Percentiles rank a stretch among this genome's conserved stretches.
phyloP scores from a whole-genome alignment of 2,113 vertebrate species.

The Ornithorhynchus anatinus region DNA sequence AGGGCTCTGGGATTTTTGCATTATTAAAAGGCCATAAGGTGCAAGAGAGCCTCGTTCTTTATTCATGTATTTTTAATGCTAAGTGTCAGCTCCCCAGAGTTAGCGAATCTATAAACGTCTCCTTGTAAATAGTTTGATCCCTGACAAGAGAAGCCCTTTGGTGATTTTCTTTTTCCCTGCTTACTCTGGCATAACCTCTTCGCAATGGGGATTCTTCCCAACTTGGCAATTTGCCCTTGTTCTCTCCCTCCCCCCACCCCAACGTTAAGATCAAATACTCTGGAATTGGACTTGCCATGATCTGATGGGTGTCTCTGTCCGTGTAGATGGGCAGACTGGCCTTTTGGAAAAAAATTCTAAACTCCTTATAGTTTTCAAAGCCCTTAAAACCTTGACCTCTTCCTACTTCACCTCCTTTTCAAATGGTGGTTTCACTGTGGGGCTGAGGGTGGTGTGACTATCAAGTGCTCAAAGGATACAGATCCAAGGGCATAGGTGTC shows the following conservation, averaged over 20 bases:
- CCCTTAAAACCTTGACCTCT: too few species aligned
- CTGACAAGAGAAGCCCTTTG: slow-evolving; percentile 60
- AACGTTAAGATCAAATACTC: not conserved
- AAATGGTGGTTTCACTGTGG: too few species aligned
- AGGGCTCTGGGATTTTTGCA: slow-evolving; percentile 63
- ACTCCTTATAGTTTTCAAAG: too few species aligned
- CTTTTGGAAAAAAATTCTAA: too few species aligned
- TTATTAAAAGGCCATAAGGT: slow-evolving; percentile 69
- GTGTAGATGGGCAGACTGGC: too few species aligned
- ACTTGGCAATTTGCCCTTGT: slow-evolving; percentile 15
- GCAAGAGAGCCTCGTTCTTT: slow-evolving; percentile 54
- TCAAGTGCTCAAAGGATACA: too few species aligned
- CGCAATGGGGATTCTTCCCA: slow-evolving; percentile 12
- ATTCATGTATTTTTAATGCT: slow-evolving; percentile 73
- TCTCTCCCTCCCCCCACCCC: too few species aligned
- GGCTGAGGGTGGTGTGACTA: too few species aligned
- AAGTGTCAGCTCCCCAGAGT: slow-evolving; percentile 62
- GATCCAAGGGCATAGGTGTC: too few species aligned
- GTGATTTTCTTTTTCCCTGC: slow-evolving; percentile 61
- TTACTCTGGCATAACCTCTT: slow-evolving; percentile 55
- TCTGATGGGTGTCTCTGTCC: too few species aligned
- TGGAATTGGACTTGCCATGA: not conserved
- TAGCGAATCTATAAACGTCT: slow-evolving; percentile 65
- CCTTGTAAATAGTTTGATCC: slow-evolving; percentile 66
- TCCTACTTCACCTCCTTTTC: too few species aligned